Percentiles rank a stretch among this genome's conserved stretches.
Evolutionary conservation across 2,797 vertebrate species (phyloP).

Genomic region (Spinus olivaceus): DNA sequence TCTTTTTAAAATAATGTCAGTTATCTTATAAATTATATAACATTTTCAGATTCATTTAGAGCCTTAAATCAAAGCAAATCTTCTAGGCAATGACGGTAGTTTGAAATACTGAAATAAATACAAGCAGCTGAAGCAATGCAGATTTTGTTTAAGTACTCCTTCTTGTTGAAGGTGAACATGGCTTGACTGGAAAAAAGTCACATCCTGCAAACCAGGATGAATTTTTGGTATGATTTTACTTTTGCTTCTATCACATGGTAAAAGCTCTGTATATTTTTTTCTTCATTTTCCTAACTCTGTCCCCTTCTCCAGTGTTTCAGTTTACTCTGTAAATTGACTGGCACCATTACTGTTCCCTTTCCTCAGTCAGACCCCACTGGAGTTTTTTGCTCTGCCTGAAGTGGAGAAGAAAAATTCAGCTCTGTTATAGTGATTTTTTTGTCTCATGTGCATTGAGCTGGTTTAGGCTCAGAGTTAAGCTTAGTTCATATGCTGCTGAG

Average conservation of each 20-base stretch:
- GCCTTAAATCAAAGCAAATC: background rate
- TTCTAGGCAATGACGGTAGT: background rate
- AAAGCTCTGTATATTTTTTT: background rate
- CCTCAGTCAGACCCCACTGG: background rate
- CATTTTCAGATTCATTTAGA: constrained; percentile 18
- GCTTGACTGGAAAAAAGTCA: background rate
- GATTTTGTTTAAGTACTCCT: background rate
- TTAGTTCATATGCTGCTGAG: background rate
- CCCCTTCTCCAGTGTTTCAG: background rate
- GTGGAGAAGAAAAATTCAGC: background rate
- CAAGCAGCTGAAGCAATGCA: background rate
- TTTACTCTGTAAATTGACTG: background rate
- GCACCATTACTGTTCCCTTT: background rate
- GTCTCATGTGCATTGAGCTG: background rate
- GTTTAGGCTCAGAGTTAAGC: background rate
- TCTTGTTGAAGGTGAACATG: background rate
- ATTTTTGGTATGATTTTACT: background rate
- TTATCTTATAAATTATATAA: constrained; percentile 15
- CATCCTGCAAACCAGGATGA: background rate
- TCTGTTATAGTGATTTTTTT: background rate
- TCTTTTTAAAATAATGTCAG: background rate
- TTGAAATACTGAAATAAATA: constrained; percentile 9
- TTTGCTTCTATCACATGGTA: background rate
- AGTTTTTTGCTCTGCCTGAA: background rate
- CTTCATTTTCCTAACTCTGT: background rate